phyloP scores from a whole-genome alignment of 2,113 vertebrate genomes.

The Neolamprologus tretocephalus region DNA sequence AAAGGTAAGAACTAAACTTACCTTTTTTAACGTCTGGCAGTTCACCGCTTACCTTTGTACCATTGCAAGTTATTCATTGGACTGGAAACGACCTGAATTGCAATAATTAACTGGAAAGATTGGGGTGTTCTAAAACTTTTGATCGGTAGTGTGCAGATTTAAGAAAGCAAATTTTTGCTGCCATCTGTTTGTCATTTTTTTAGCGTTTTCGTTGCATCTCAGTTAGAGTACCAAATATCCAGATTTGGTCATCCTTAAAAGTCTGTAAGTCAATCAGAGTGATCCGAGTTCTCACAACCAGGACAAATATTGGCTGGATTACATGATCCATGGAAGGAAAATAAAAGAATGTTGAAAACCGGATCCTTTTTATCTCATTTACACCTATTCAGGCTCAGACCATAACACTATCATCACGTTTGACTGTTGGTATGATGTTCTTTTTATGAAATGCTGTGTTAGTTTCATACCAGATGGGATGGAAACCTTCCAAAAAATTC shows the following conservation, averaged over 20 bases:
- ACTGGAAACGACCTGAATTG: not conserved
- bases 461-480: not conserved
- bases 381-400: not conserved
- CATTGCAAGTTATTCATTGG: not conserved
- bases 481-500: not conserved
- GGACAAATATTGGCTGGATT: not conserved
- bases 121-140: not conserved
- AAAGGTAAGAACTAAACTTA: not conserved
- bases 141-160: not conserved
- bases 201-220: not conserved
- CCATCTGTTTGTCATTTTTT: not conserved
- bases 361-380: not conserved
- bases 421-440: not conserved
- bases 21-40: not conserved
- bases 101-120: not conserved
- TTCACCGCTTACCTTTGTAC: not conserved
- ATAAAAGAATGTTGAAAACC: not conserved
- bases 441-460: not conserved
- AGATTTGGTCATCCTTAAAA: not conserved
- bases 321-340: not conserved
- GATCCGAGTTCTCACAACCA: not conserved
- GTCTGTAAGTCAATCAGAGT: not conserved
- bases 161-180: not conserved
- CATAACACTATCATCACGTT: fast-evolving
- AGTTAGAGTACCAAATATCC: not conserved